A percentile compares a stretch with the other conserved stretches of the same genome.
Evolutionary conservation across 2,113 vertebrate genomes (phyloP).

Genomic region (Australoheros scitulus): DNA sequence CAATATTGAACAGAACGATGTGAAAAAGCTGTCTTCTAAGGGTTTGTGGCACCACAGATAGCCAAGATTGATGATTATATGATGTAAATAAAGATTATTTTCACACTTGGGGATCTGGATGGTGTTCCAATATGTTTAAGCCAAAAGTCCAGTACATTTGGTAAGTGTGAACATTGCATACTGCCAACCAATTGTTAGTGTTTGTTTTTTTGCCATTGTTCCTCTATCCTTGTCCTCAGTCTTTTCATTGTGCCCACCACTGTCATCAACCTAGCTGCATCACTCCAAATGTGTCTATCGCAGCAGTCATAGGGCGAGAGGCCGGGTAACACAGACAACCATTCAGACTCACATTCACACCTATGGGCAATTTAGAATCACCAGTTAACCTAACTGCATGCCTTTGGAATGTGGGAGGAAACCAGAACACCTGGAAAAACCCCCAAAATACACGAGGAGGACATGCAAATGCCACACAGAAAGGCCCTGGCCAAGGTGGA

Average conservation of each 20-base stretch:
- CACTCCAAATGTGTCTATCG: no score
- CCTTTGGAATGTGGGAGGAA: no score
- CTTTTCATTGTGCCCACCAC: neutral
- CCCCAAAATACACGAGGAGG: no score
- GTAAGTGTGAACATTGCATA: neutral
- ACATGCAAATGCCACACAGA: no score
- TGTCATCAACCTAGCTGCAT: neutral
- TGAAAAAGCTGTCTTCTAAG: neutral
- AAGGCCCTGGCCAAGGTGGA: no score
- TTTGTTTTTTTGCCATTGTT: neutral
- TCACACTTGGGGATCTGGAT: neutral
- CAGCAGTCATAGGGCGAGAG: no score
- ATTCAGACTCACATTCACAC: no score
- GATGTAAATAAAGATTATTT: slow-evolving; percentile 10
- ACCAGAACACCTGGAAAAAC: no score
- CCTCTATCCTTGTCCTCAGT: neutral
- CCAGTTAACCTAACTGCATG: no score
- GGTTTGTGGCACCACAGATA: neutral
- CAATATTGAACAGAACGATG: neutral
- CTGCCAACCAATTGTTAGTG: neutral
- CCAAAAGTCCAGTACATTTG: neutral
- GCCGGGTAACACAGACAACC: no score
- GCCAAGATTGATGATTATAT: neutral
- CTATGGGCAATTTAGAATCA: no score
- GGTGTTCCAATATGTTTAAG: neutral